Conservation (phyloP, 2,888 invertebrate species). For the Pyrrhosoma nymphula region DNA sequence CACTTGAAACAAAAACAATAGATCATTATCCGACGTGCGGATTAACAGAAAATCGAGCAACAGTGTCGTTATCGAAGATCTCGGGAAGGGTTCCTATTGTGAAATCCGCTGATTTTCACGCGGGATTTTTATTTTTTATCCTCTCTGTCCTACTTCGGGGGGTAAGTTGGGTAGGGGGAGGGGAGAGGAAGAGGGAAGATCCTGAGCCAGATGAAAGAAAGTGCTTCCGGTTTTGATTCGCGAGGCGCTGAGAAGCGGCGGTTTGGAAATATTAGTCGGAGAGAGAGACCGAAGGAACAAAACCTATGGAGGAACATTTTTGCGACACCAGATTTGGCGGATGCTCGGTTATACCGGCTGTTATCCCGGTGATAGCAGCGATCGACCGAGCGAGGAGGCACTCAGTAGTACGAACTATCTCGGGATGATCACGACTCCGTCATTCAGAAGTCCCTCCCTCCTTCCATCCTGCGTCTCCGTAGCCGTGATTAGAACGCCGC, state of each 20-base stretch:
- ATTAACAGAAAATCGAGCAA: background rate
- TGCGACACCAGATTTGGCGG: slow-evolving; percentile 2
- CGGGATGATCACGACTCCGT: background rate
- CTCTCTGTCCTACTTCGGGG: too few species aligned
- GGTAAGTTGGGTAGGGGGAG: background rate
- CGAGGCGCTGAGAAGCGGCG: background rate
- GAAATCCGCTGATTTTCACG: background rate
- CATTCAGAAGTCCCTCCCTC: background rate
- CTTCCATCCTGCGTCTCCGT: background rate
- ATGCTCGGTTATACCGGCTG: background rate
- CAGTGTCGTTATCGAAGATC: background rate
- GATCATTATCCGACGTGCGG: background rate
- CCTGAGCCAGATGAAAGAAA: background rate
- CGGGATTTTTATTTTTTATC: too few species aligned
- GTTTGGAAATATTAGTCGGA: background rate
- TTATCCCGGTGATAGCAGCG: background rate
- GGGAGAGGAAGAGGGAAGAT: background rate
- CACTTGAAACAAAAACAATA: background rate
- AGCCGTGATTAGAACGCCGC: background rate
- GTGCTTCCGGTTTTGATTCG: background rate
- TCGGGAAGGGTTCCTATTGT: background rate
- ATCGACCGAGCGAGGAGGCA: background rate
- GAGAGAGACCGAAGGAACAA: background rate
- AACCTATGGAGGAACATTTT: background rate
- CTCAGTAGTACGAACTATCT: background rate